A percentile compares a stretch with the other conserved stretches of the same genome.
These are phyloP conservation scores for Puntigrus tetrazona DNA, from an alignment of 2,113 vertebrate species.

Conservation along the genomic window DNA sequence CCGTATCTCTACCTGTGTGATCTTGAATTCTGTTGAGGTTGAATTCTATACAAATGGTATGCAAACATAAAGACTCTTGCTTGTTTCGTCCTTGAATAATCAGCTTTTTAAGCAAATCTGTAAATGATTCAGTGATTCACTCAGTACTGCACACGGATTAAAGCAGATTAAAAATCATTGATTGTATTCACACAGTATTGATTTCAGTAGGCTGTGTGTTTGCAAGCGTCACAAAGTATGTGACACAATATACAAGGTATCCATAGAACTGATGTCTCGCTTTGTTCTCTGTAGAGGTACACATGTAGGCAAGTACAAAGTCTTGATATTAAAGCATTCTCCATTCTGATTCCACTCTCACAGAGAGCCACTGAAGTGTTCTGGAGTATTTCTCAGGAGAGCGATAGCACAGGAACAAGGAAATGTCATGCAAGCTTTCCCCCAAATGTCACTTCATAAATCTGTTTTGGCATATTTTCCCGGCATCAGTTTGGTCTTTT, in stretches of 20 bases:
- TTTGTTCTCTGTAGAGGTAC: conserved; percentile 21
- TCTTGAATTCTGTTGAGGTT: neutral
- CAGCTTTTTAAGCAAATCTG: neutral
- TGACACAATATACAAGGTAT: neutral
- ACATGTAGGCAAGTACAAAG: conserved; percentile 43
- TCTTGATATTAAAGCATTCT: conserved; percentile 49
- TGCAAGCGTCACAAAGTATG: too few relatives aligned
- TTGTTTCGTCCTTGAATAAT: conserved; percentile 2
- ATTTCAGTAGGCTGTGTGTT: neutral
- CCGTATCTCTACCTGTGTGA: neutral
- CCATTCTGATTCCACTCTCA: conserved; percentile 25
- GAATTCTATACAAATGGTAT: neutral
- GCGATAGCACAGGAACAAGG: conserved; percentile 48
- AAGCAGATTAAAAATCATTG: neutral
- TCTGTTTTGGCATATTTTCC: conserved; percentile 37
- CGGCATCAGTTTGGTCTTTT: neutral
- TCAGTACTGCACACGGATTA: neutral
- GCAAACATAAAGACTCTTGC: neutral
- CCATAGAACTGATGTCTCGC: neutral
- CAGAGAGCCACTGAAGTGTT: conserved; percentile 30
- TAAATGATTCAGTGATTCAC: neutral
- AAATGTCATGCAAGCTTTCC: conserved; percentile 55
- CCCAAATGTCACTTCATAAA: conserved; percentile 53
- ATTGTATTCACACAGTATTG: neutral
- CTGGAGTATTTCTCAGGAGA: conserved; percentile 43